A percentile compares a stretch with the other conserved stretches of the same genome.
Evolutionary conservation across 2,113 vertebrate species (phyloP).

Genomic region (Oxygymnocypris stewartii): DNA sequence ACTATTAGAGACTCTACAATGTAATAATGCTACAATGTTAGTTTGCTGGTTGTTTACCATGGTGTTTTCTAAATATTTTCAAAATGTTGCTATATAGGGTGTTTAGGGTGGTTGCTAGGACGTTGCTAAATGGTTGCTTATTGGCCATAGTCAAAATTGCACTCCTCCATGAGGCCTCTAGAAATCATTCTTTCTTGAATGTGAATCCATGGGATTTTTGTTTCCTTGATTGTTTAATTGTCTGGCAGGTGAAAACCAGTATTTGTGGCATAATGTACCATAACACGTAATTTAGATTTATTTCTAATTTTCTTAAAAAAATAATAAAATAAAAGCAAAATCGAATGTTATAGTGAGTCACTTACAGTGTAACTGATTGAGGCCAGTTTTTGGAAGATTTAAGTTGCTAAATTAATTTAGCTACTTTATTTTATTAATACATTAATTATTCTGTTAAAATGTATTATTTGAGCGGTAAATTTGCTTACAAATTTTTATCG

Average conservation of each 20-base stretch:
- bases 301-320: too few species aligned
- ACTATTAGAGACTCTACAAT: not conserved
- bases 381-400: not conserved
- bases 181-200: not conserved
- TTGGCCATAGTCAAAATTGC: not conserved
- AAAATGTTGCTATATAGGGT: not conserved
- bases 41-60: not conserved
- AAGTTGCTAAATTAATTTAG: not conserved
- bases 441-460: not conserved
- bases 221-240: not conserved
- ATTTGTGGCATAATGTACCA: too few species aligned
- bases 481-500: too few species aligned
- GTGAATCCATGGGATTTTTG: not conserved
- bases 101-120: not conserved
- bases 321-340: not conserved
- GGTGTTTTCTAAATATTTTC: not conserved
- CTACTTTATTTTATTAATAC: not conserved
- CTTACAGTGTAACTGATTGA: not conserved
- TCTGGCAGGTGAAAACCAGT: not conserved
- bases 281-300: not conserved
- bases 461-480: not conserved
- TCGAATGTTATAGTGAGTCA: not conserved
- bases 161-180: not conserved
- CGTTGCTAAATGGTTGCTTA: not conserved
- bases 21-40: not conserved